Evolutionary conservation across 2,888 invertebrate species (phyloP), one percentile per base, ranked within the genome.

Genomic region (Eupithecia subfuscata): DNA sequence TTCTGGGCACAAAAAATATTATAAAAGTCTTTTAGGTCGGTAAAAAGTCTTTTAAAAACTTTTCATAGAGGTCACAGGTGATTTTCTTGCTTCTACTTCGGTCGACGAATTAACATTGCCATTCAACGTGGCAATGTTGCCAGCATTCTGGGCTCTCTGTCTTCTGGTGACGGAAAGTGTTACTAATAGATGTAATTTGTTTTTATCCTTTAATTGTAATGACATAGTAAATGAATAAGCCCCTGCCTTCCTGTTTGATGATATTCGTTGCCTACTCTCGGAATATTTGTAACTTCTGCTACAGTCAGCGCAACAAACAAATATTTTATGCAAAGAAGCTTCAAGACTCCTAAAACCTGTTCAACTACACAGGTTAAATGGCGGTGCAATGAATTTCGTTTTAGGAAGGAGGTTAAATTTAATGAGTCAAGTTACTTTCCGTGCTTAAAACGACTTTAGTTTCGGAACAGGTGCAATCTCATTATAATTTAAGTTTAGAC

Each of bases 381-480:
- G 67, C 43, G 34, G 64, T 65, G 71, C 71, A 71, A 65, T 67
- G 63, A 70, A 70, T 68, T 67, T 56, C 34, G 60, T 70, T 75
- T 75, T 70, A 70, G 70, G 67, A 76, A 73, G 70, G 70, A 68
- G 63, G 65, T 72, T 68, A 67, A 73, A 73, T 75, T 75, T 76
- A 75, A 75, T 73, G 76, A 67, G 70, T 76, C 76, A 76, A 73
- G 73, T 76, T 67, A 75, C 70, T 73, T 69, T 70, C 60, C 73
- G 71, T 72, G 73, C 60, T 75, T 25, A 30, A 68, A 73, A 73
- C 43, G 60, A 68, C 73, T 76, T 73, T 76, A 68, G 76, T 76
- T 76, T 63, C 40, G 48, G 48, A 63, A 68, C 73, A 76, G 76
- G 70, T 76, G 75, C 72, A 75, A 75, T 65, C 70, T 76, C 70